A percentile compares a stretch with the other conserved stretches of the same genome.
Conservation (phyloP, 2,113 vertebrate species). For the Corythaixoides concolor region DNA sequence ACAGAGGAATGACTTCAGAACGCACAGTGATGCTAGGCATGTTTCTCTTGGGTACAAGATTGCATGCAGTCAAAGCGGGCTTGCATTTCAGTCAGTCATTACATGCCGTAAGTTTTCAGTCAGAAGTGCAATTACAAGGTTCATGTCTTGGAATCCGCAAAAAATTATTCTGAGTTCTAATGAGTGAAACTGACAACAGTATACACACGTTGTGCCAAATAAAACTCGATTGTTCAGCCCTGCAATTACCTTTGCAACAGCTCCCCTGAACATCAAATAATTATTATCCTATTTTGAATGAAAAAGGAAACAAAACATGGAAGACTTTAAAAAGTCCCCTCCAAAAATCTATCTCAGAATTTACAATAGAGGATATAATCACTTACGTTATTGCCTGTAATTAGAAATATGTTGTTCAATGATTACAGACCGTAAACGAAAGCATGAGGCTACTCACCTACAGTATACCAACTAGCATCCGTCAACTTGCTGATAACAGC, state of each 20-base stretch:
- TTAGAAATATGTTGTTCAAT: background rate
- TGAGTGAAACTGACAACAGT: background rate
- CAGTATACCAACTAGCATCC: conserved; percentile 98
- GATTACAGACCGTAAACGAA: background rate
- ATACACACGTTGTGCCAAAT: background rate
- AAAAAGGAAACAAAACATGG: background rate
- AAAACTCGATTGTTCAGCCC: background rate
- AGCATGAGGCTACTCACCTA: conserved; percentile 81
- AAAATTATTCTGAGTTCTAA: background rate
- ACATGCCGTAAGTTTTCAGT: background rate
- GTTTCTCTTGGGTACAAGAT: background rate
- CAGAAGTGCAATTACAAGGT: background rate
- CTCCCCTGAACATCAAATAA: background rate
- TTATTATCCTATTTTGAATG: background rate
- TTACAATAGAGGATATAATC: background rate
- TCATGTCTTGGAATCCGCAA: background rate
- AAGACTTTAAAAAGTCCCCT: background rate
- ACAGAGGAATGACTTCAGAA: background rate
- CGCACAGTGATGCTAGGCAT: background rate
- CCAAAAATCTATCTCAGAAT: background rate
- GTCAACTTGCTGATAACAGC: conserved; percentile 95
- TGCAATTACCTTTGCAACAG: background rate
- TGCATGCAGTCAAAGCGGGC: fast-evolving
- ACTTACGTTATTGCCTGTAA: background rate
- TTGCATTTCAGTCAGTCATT: background rate